Base-by-base conservation (phyloP, 1,140 invertebrate genomes). In the Euura saliciscinereae region DNA sequence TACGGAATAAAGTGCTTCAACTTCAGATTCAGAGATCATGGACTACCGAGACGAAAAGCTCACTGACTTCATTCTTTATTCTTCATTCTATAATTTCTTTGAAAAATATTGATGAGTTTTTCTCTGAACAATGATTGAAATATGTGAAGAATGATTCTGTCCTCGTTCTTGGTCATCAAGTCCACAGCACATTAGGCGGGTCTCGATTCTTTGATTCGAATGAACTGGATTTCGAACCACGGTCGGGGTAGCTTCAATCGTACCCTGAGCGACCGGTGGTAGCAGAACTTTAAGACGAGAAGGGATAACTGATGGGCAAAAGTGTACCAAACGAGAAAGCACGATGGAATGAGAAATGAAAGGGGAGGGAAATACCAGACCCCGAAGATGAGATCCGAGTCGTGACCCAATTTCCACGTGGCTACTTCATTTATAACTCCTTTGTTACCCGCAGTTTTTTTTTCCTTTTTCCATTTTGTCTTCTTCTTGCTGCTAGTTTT, bases 371-470 rank as follows among this genome's bases (percentile, higher is more conserved):
- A 59, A 59, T 59, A 59, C 8, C 10, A n/a, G 51, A 59, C 13
- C 51, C 5, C 51, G 51, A n/a, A 28, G 13, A 59, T n/a, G 51
- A 6, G 51, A 59, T 59, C 13, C 5, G 51, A 59, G 51, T 59
- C 51, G 51, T 59, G 51, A 59, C 51, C 51, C 51, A 59, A 59
- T 59, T 59, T 59, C 51, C 51, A 59, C 51, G 6, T 8, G 51
- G 51, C 51, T n/a, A 59, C 51, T 59, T 59, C 51, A n/a, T 6
- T 6, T 59, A 8, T 6, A 59, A 59, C 51, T 59, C 5, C 51
- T 59, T 59, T 59, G 13, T n/a, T 59, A 59, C 13, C 51, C 8
- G 51, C 10, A 28, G 28, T 28, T 28, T 28, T 28, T 28, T 28
- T 28, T 28, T n/a, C n/a, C 28, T 28, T 28, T 28, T 28, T 28